phyloP scores from a whole-genome alignment of 1,140 invertebrate genomes.

The Drusus annulatus region DNA sequence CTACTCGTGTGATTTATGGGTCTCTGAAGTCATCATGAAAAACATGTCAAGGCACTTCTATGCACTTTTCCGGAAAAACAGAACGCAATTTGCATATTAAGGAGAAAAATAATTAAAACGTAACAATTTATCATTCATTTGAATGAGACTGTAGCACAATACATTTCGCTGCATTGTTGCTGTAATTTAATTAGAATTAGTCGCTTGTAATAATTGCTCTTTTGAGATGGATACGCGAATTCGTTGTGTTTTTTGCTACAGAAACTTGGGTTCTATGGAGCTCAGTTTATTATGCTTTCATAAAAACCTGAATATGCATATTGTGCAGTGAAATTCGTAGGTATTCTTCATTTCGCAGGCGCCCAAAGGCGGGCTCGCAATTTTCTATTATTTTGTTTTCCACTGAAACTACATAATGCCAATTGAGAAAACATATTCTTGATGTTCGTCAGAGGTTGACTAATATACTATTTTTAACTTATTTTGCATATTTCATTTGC shows the following conservation, averaged over 20 bases:
- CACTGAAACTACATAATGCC: too few relatives aligned
- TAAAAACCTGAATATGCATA: conserved; percentile 25
- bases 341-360: not conserved
- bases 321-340: not conserved
- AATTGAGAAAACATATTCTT: too few relatives aligned
- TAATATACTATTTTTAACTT: too few relatives aligned
- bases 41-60: too few relatives aligned
- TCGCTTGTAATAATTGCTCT: conserved; percentile 6
- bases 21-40: too few relatives aligned
- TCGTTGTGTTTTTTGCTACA: conserved; percentile 8
- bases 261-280: not conserved
- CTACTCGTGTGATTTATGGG: too few relatives aligned
- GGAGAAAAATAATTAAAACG: too few relatives aligned
- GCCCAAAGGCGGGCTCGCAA: not conserved
- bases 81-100: too few relatives aligned
- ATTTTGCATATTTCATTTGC: too few relatives aligned
- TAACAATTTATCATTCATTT: not conserved
- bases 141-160: not conserved
- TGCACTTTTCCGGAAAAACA: too few relatives aligned
- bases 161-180: not conserved
- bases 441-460: too few relatives aligned
- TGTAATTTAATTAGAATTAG: conserved; percentile 2
- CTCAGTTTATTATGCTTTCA: conserved; percentile 13
- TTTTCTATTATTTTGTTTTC: too few relatives aligned
- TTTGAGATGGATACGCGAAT: conserved; percentile 1